A percentile compares a stretch with the other conserved stretches of the same genome.
Conservation (phyloP, 2,113 vertebrate species). For the Garra rufa region DNA sequence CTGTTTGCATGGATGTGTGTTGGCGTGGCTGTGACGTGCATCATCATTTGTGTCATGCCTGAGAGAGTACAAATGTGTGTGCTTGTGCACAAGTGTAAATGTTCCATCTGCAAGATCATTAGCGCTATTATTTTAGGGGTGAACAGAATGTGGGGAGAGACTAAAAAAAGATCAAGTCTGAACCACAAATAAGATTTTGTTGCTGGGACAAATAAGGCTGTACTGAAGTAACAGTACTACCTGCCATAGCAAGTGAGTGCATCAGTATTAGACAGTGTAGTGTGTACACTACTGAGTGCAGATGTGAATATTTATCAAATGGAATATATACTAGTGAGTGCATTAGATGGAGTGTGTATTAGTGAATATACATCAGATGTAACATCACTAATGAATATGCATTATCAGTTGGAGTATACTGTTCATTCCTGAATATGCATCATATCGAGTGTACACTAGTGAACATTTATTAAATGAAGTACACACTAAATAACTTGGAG, state of each 20-base stretch:
- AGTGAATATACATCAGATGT: neutral
- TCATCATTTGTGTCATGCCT: slow-evolving; percentile 40
- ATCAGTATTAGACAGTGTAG: too few species aligned
- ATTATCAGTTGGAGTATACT: neutral
- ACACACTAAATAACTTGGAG: neutral
- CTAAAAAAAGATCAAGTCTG: neutral
- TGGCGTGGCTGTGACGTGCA: slow-evolving; percentile 50
- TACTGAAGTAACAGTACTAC: neutral
- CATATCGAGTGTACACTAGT: neutral
- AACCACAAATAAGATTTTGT: slow-evolving; percentile 21
- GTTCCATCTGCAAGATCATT: slow-evolving; percentile 40
- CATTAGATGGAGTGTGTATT: neutral
- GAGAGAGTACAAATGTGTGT: slow-evolving; percentile 37
- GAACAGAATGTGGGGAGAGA: slow-evolving; percentile 25
- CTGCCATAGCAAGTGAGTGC: neutral
- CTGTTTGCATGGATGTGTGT: slow-evolving; percentile 45
- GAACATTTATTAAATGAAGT: neutral
- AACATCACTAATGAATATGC: too few species aligned
- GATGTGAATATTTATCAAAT: neutral
- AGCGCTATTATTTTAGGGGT: slow-evolving; percentile 14
- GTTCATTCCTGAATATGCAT: too few species aligned
- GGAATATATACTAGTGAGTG: neutral
- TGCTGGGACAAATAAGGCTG: neutral
- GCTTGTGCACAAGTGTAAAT: neutral
- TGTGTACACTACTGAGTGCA: neutral